These are phyloP conservation scores for Stegodyphus mimosarum DNA, from an alignment of 1,140 invertebrate species.

Conservation along the genomic window DNA sequence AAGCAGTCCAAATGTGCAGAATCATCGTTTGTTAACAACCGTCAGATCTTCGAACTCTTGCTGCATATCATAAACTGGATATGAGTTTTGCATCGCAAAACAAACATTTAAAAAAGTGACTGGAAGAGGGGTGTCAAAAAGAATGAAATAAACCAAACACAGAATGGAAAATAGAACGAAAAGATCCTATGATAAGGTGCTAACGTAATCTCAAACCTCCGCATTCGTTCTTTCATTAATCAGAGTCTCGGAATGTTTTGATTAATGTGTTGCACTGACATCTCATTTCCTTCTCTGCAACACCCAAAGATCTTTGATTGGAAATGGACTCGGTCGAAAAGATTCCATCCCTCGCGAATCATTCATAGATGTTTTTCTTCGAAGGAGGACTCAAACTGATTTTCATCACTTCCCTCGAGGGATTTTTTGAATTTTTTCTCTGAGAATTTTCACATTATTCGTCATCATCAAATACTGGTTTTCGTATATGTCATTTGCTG, in stretches of 20 bases:
- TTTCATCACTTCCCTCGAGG: not conserved
- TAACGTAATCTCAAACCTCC: slow-evolving; percentile 48
- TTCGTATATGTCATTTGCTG: too few species aligned
- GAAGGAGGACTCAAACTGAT: not conserved
- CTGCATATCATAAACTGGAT: too few species aligned
- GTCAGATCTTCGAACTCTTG: too few species aligned
- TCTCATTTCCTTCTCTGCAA: slow-evolving; percentile 56
- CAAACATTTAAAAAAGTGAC: not conserved
- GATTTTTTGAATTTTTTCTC: not conserved
- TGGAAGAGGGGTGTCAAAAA: not conserved
- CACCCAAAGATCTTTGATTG: slow-evolving; percentile 54
- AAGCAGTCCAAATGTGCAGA: too few species aligned
- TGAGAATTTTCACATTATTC: not conserved
- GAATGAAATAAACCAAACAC: not conserved
- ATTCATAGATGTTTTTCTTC: not conserved
- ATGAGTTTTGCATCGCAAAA: too few species aligned
- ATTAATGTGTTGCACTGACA: slow-evolving; percentile 52
- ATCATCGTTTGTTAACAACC: too few species aligned
- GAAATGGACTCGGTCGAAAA: slow-evolving; percentile 31
- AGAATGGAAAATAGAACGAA: slow-evolving; percentile 9
- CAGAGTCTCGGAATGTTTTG: slow-evolving; percentile 29
- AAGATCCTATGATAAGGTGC: slow-evolving; percentile 31
- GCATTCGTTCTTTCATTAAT: slow-evolving; percentile 52
- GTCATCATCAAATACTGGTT: not conserved
- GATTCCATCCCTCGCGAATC: slow-evolving; percentile 29